phyloP scores from a whole-genome alignment of 2,113 vertebrate species.

The Pedetes capensis region DNA sequence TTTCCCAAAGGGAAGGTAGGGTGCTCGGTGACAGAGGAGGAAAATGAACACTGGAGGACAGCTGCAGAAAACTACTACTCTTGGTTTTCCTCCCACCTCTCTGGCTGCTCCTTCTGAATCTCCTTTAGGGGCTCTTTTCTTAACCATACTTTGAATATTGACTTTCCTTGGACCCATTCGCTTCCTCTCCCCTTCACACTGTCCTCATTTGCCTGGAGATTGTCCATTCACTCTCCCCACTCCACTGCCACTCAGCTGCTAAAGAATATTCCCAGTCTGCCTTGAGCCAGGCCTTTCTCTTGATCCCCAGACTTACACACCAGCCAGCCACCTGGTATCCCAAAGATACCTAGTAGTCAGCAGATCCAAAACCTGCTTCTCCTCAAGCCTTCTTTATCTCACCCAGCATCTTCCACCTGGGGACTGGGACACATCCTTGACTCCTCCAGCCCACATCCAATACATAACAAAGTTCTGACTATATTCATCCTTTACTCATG shows the following conservation, averaged over 20 bases:
- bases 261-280: background rate
- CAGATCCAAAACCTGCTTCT: background rate
- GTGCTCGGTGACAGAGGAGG: background rate
- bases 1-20: background rate
- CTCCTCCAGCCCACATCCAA: background rate
- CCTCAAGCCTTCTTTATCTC: background rate
- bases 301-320: background rate
- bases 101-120: background rate
- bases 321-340: background rate
- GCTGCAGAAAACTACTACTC: background rate
- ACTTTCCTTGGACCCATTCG: background rate
- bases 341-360: background rate
- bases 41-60: background rate
- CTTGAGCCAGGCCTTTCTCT: background rate
- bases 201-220: constrained; percentile 27
- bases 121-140: background rate
- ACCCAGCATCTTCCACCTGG: background rate
- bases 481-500: background rate
- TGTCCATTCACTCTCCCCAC: background rate
- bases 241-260: constrained; percentile 12
- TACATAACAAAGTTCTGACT: background rate
- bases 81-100: background rate
- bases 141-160: background rate
- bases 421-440: background rate
- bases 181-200: constrained; percentile 21